Base-by-base conservation (phyloP, 2,113 vertebrate species). In the Gorsachius goisagi region DNA sequence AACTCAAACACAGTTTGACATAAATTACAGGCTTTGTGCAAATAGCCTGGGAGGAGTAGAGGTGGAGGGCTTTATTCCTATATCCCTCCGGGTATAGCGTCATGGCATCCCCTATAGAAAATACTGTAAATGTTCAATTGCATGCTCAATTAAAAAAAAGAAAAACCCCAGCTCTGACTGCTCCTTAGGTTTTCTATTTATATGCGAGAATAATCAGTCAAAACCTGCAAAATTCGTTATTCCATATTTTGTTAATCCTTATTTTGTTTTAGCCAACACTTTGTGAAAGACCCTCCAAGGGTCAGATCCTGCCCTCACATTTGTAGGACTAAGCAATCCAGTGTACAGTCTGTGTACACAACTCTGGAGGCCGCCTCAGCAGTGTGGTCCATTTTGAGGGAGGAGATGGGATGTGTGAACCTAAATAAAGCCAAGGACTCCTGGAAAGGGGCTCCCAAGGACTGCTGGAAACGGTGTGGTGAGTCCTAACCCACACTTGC, bases 11-110 rank as follows among this genome's bases (percentile, higher is more conserved):
- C 14, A 56, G 39, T 55, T 62, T 66, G 63, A 76, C 35, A 89
- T 28, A 78, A 95, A 89, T 76, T 75, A 92, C 13, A 85, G 66
- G 21, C n/a, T 95, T 69, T 97, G 49, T 45, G 59, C n/a, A 71
- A 69, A 85, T 22, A 89, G 28, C 15, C 33, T 2, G 1, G 83
- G 68, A 92, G 26, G 20, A 86, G 11, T 2, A 82, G 56, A 92
- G 24, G 30, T 49, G 53, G 6, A 81, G 22, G 52, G 9, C 20
- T 81, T 21, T 2, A 35, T 59, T 96, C 35, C 26, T 85, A 4
- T 26, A 53, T 41, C 35, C 16, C 24, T 87, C 55, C 55, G 49
- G 47, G 13, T 35, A 59, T 35, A 73, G 69, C 1, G 0, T 32
- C 52, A 73, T 11, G 18, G 33, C 28, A 62, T 53, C 8, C 28